phyloP scores from a whole-genome alignment of 1,140 invertebrate genomes.

The Holcopasites calliopsidis region DNA sequence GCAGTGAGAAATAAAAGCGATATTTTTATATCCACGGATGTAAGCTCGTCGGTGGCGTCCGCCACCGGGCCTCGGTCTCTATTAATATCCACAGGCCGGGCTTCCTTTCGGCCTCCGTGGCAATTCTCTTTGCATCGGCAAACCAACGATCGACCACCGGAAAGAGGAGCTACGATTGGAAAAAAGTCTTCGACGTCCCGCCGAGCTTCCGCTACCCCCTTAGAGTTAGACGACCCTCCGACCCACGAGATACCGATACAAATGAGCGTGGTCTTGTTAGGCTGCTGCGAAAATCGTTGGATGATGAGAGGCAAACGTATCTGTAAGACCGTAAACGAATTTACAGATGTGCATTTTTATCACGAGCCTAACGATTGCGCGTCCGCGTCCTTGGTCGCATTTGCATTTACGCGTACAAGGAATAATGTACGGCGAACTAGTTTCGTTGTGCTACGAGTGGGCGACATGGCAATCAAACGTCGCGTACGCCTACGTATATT shows the following conservation, averaged over 20 bases:
- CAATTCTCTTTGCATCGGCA: conserved; percentile 52
- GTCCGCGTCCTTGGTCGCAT: conserved; percentile 27
- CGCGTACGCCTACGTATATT: not conserved
- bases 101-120: conserved; percentile 64
- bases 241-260: not conserved
- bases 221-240: not conserved
- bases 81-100: conserved; percentile 76
- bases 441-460: not conserved
- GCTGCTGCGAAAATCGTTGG: not conserved
- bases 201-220: not conserved
- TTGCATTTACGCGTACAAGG: conserved; percentile 32
- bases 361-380: conserved; percentile 17
- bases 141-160: conserved; percentile 38
- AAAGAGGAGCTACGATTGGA: conserved; percentile 30
- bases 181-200: not conserved
- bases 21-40: conserved; percentile 76
- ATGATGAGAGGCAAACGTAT: not conserved
- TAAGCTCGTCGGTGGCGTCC: conserved; percentile 68
- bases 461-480: not conserved
- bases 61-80: conserved; percentile 74
- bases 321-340: not conserved
- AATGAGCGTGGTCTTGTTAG: not conserved
- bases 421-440: conserved; percentile 4
- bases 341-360: conserved; percentile 24
- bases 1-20: conserved; percentile 71